These are phyloP conservation scores for Bombus sylvicola DNA, from an alignment of 1,140 invertebrate genomes.

Conservation along the genomic window DNA sequence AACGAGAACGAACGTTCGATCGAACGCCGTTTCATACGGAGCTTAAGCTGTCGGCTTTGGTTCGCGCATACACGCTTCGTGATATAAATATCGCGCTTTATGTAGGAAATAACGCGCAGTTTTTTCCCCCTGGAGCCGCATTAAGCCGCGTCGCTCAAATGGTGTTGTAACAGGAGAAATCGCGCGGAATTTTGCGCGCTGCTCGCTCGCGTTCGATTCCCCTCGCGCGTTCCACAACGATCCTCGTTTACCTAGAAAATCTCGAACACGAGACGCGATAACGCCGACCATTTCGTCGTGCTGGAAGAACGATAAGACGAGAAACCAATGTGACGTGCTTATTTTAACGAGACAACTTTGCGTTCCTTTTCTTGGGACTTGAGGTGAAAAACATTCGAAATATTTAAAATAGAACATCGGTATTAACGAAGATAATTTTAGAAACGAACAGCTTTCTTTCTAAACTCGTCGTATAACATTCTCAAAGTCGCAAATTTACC, in stretches of 20 bases:
- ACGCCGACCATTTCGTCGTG: background rate
- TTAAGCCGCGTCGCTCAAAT: conserved; percentile 14
- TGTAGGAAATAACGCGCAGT: conserved; percentile 27
- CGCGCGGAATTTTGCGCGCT: conserved; percentile 6
- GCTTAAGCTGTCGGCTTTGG: conserved; percentile 40
- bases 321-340: background rate
- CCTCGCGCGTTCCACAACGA: background rate
- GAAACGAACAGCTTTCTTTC: too few species aligned
- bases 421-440: too few species aligned
- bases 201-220: background rate
- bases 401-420: too few species aligned
- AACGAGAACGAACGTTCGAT: conserved; percentile 17
- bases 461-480: too few species aligned
- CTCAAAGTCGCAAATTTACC: too few species aligned
- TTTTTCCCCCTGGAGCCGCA: conserved; percentile 1
- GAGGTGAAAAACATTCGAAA: too few species aligned
- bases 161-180: conserved; percentile 11
- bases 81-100: conserved; percentile 48
- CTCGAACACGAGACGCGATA: background rate
- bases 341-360: background rate
- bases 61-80: background rate
- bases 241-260: background rate
- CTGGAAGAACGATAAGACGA: background rate
- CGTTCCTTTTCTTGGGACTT: background rate
- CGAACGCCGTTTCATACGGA: conserved; percentile 4